These are phyloP conservation scores for Pterobdella sp. DNA, from an alignment of 2,888 invertebrate genomes.

Conservation along the genomic window DNA sequence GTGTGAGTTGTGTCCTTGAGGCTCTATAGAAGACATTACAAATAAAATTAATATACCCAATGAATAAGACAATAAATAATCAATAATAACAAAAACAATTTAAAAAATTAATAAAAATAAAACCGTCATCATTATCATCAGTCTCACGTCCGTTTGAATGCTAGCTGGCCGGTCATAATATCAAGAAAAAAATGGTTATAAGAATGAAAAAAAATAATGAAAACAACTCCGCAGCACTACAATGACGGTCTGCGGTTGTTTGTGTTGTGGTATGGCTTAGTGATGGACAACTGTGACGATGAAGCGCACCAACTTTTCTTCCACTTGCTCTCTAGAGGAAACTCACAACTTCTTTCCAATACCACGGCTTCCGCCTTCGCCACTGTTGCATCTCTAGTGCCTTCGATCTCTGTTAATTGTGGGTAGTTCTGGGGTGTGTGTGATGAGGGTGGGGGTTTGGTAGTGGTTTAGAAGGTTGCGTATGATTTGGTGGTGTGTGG, in stretches of 20 bases:
- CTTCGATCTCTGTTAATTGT: not conserved
- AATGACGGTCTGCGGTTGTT: slow-evolving; percentile 22
- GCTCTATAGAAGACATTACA: too few species aligned
- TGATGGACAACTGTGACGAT: slow-evolving; percentile 22
- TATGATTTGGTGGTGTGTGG: not conserved
- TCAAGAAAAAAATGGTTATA: too few species aligned
- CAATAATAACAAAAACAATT: too few species aligned
- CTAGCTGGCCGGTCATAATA: too few species aligned
- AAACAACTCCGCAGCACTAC: slow-evolving; percentile 9
- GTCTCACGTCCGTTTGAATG: too few species aligned
- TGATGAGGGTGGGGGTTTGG: not conserved
- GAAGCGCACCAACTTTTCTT: not conserved
- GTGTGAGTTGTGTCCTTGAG: too few species aligned
- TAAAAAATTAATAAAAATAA: too few species aligned
- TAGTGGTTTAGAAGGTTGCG: not conserved
- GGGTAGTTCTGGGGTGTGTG: not conserved
- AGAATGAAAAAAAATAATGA: too few species aligned
- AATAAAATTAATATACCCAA: too few species aligned
- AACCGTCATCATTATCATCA: too few species aligned
- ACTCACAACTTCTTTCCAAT: not conserved
- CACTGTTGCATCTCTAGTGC: not conserved
- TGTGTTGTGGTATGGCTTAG: slow-evolving; percentile 21
- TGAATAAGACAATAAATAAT: too few species aligned
- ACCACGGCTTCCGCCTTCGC: not conserved
- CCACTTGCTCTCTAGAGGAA: not conserved